Base-by-base conservation (phyloP, 2,797 vertebrate genomes). In the Catostomus latipinnis region DNA sequence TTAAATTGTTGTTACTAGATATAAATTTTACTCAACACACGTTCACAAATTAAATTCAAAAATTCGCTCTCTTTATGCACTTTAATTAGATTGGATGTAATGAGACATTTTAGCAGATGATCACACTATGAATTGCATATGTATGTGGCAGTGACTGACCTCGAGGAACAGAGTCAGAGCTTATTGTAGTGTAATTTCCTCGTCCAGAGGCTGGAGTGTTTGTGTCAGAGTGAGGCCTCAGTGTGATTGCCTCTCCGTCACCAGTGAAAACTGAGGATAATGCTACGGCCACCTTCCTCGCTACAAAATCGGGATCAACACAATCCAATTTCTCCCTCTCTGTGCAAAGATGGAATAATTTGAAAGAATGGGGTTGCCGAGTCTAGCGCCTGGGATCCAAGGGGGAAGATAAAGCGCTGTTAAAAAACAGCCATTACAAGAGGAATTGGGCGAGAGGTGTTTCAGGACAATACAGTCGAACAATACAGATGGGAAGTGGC, bases 311-410 rank as follows among this genome's bases (percentile, higher is more conserved):
- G 93, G 92, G 92, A 93, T 93, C 92, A 90, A 89, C 85, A 87
- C 93, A 91, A 92, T 93, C 93, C 93, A 93, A 93, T 94, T 93
- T 93, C 90, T 93, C 91, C 34, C 34, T 93, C 90, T 94, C 92
- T 90, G 86, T 74, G 85, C 88, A 92, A 92, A 94, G 93, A 94
- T 94, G 92, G 91, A 93, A 94, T 93, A 94, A 95, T 94, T 94
- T 93, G 90, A 92, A 89, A 90, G 88, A 86, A 83, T 85, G 86
- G 86, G 84, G 88, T 86, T 83, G 85, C 85, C 83, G 85, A 74
- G 53, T 45, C 66, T 62, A 74, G 65, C 8, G 75, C 70, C 76
- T 76, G 63, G 76, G 74, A 76, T 78, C 81, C 66, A 81, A 62
- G 74, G 67, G 79, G 71, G 58, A 85, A 83, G 83, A 88, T 83